Base-by-base conservation (phyloP, 2,113 vertebrate species). In the Cephalopholis sonnerati region DNA sequence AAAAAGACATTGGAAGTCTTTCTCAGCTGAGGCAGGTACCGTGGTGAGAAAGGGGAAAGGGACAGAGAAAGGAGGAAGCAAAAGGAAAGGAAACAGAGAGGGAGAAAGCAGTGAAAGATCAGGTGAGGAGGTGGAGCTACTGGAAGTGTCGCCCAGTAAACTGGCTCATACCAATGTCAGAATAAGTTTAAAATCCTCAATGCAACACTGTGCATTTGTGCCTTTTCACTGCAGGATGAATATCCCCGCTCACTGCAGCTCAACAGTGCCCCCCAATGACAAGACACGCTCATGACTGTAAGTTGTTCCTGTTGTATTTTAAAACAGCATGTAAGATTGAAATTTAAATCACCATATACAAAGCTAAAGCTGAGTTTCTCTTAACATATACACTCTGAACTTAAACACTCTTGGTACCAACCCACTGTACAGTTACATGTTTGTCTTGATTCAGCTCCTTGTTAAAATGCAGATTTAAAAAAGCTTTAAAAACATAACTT, bases 61-160 rank as follows among this genome's bases (percentile, higher is more conserved):
- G 79, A 32, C 55, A 80, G 18, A 51, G 41, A 50, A 27, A 72
- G 66, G 39, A 58, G 64, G 22, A 70, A 17, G 50, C 27, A 24
- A 62, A 75, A 46, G 68, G n/a, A 67, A 77, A 70, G 15, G 48
- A 50, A 79, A 41, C 27, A 67, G 62, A 67, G 64, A 81, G 64
- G 59, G 32, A 78, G 48, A 86, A 74, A 89, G 74, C 61, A 44
- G 62, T 7, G 29, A 86, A 63, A 65, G 69, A 90, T 93, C 92
- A 93, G 90, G 90, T 93, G 92, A 94, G 88, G 87, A 81, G 91
- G 91, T 32, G 87, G 93, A 91, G 91, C 84, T 67, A 68, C 44
- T 70, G 71, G 29, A 76, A 74, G 12, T 87, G 83, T 89, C 11
- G 27, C 57, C 50, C 65, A 79, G 73, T 77, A 63, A 84, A 80